Conservation (phyloP, 2,113 vertebrate species). For the Dromas ardeola region DNA sequence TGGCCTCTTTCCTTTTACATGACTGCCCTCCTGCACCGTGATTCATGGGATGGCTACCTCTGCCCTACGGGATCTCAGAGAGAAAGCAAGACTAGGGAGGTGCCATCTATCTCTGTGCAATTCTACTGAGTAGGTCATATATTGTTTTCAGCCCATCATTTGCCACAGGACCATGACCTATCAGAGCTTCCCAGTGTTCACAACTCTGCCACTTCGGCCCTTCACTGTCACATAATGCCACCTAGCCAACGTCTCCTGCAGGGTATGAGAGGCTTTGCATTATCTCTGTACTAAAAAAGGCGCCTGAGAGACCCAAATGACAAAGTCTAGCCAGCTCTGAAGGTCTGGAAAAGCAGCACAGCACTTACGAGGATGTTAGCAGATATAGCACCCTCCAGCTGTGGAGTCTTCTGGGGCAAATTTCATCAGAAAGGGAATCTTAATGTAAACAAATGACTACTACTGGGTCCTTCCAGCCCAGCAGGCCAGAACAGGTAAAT, state of each 20-base stretch:
- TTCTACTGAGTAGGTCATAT: neutral
- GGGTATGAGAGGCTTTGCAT: neutral
- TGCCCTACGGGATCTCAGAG: rapidly evolving
- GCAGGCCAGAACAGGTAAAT: conserved; percentile 51
- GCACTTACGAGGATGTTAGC: neutral
- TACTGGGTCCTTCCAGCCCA: neutral
- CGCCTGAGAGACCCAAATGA: neutral
- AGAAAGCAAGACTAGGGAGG: neutral
- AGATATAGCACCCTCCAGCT: neutral
- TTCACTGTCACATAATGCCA: neutral
- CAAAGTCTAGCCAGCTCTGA: neutral
- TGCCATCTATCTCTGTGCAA: neutral
- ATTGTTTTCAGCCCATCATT: neutral
- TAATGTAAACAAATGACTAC: conserved; percentile 8
- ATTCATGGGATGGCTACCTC: neutral
- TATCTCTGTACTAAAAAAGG: neutral
- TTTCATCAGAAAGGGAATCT: neutral
- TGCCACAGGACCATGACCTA: neutral
- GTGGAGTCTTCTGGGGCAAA: neutral
- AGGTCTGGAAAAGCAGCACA: neutral
- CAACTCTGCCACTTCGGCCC: neutral
- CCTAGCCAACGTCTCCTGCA: neutral
- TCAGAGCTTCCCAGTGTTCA: neutral
- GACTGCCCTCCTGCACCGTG: neutral
- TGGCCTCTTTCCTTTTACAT: neutral